Evolutionary conservation across 2,113 vertebrate genomes (phyloP), one percentile per base, ranked within the genome.

Genomic region (Gorsachius goisagi): DNA sequence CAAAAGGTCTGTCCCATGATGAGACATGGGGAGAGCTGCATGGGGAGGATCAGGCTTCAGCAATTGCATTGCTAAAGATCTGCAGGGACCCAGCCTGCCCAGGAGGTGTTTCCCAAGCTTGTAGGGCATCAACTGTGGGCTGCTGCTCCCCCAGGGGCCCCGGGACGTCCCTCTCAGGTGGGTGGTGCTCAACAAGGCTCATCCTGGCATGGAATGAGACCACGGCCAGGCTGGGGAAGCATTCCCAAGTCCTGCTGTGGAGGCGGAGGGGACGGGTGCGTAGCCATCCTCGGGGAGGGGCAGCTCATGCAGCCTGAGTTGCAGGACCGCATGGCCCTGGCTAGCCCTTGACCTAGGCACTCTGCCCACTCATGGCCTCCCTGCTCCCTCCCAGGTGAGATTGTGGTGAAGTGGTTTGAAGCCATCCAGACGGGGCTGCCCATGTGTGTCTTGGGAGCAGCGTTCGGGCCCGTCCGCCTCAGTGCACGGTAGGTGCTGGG

Each of bases 351-450:
- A 2, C 45, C 8, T 0, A 0, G 1, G n/a, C 6, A 1, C 41
- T 27, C 9, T 47, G 64, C 37, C 15, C 4, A 0, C 73, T 96
- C 55, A 97, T 3, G 5, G 13, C 30, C 33, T 59, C 49, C 37
- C 22, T 62, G 16, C 62, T 88, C 56, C 56, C 55, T 86, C 10
- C 18, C 98, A 99, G 99, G 99, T 6, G 99, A 99, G 93, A 98
- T 99, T 5, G 98, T 98, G 50, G 99, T 99, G 67, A 99, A 99
- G 58, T 99, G 98, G 98, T 99, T 99, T 2, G 99, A 99, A 92
- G 99, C 99, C 2, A 76, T 99, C 64, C 99, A 99, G 97, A 99
- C 99, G 0, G 98, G 99, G 52, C 98, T 99, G 84, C 99, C 99
- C 94, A 99, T 99, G 99, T 99, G 99, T 68, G 83, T 99, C 77